Conservation (phyloP, 2,797 vertebrate genomes). For the Sebastes minor region DNA sequence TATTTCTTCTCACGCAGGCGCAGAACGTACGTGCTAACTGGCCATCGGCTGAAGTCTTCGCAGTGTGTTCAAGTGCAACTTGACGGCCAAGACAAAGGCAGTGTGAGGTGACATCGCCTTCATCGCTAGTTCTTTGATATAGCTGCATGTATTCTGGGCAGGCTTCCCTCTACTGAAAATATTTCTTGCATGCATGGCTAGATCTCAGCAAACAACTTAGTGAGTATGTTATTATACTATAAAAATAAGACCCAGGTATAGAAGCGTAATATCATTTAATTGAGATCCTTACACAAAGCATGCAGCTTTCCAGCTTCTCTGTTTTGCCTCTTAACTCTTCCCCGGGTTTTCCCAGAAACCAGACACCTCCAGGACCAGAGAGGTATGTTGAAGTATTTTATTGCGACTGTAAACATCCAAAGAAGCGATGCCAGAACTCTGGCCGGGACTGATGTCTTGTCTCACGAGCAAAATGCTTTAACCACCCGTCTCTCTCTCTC, state of each 20-base stretch:
- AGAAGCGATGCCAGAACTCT: slow-evolving; percentile 35
- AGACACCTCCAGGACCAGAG: slow-evolving; percentile 3
- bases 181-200: not conserved
- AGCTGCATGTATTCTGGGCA: not conserved
- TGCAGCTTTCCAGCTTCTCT: not conserved
- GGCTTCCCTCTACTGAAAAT: not conserved
- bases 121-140: no score
- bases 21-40: no score
- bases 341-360: slow-evolving; percentile 27
- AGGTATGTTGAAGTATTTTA: slow-evolving; percentile 28
- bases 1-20: no score
- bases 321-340: not conserved
- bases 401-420: slow-evolving; percentile 21
- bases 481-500: slow-evolving; percentile 1
- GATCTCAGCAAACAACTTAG: not conserved
- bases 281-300: not conserved
- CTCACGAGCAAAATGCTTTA: slow-evolving; percentile 56
- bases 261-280: not conserved
- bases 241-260: not conserved
- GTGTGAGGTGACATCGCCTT: no score
- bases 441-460: slow-evolving; percentile 45
- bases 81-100: no score
- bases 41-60: no score
- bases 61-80: no score
- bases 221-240: not conserved